Base-by-base conservation (phyloP, 2,888 invertebrate species). In the Tanypteryx hageni region DNA sequence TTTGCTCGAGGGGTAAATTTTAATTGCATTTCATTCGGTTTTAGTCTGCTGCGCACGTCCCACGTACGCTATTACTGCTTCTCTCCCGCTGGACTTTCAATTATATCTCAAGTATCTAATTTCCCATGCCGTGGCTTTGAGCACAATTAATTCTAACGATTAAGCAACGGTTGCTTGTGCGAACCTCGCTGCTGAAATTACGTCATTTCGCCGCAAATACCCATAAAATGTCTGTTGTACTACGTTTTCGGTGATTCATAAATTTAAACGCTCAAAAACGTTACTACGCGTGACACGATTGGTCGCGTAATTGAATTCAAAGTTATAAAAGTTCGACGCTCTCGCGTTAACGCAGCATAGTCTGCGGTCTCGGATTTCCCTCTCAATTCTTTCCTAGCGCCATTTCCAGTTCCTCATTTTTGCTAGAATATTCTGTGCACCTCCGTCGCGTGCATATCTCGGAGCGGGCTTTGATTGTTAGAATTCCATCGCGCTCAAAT, bases 261-360 rank as follows among this genome's bases (percentile, higher is more conserved):
- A 76, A 27, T 22, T 27, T 11, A 27, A 76, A 27, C 13, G 76
- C 22, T 68, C 13, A 22, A 68, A 7, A 68, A 68, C 9, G 76
- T 27, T 27, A 76, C 27, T 11, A 27, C 8, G 27, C 76, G 76
- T 27, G 76, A 76, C 22, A 76, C 76, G 13, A 27, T 76, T 11
- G 76, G 76, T 76, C 76, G 27, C 76, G 76, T 76, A 76, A 76
- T 76, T 76, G 76, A 76, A 76, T 22, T 76, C 22, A 13, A 27
- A 27, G 76, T 27, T 76, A 27, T 76, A 11, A 5, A 68, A 76
- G 11, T 27, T 27, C 22, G 76, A 76, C 22, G 27, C 11, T 18
- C 22, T 76, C 76, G 68, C 13, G 27, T 76, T 76, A 76, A 27
- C 27, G 27, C 27, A 13, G 76, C 76, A 22, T 13, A 22, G 76